phyloP scores from a whole-genome alignment of 2,113 vertebrate species.

The Cinclus cinclus region DNA sequence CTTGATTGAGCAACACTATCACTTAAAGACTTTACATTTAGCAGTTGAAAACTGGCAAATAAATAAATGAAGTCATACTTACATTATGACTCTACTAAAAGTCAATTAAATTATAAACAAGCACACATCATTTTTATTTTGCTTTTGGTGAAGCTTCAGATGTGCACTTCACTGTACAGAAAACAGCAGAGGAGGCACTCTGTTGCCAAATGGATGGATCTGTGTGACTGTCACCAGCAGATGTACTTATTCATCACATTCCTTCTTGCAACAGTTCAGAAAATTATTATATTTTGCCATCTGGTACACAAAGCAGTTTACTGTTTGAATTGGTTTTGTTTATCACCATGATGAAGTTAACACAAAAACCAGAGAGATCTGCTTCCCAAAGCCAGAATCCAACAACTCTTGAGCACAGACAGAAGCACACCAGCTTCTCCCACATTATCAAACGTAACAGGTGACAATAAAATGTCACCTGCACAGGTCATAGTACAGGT shows the following conservation, averaged over 20 bases:
- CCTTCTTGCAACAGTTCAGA: conserved; percentile 52
- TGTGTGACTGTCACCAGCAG: conserved; percentile 47
- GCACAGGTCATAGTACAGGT: background rate
- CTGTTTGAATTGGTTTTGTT: conserved; percentile 48
- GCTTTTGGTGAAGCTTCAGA: conserved; percentile 31
- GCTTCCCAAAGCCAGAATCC: background rate
- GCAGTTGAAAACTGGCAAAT: background rate
- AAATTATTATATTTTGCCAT: conserved; percentile 61
- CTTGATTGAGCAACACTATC: background rate
- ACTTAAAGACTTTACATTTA: conserved; percentile 25
- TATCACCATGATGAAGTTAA: conserved; percentile 22
- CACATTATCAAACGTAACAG: background rate
- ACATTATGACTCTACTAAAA: conserved; percentile 37
- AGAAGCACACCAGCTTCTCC: background rate
- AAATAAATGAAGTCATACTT: conserved; percentile 35
- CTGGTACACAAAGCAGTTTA: conserved; percentile 54
- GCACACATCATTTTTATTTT: background rate
- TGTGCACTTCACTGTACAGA: conserved; percentile 21
- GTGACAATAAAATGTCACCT: background rate
- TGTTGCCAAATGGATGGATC: conserved; percentile 36
- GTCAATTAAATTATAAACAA: conserved; percentile 51
- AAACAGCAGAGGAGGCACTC: conserved; percentile 23
- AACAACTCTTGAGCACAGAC: background rate
- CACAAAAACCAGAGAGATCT: conserved; percentile 6
- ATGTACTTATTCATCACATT: conserved; percentile 57